These are phyloP conservation scores for Bombus polaris DNA, from an alignment of 1,140 invertebrate genomes.

Conservation along the genomic window DNA sequence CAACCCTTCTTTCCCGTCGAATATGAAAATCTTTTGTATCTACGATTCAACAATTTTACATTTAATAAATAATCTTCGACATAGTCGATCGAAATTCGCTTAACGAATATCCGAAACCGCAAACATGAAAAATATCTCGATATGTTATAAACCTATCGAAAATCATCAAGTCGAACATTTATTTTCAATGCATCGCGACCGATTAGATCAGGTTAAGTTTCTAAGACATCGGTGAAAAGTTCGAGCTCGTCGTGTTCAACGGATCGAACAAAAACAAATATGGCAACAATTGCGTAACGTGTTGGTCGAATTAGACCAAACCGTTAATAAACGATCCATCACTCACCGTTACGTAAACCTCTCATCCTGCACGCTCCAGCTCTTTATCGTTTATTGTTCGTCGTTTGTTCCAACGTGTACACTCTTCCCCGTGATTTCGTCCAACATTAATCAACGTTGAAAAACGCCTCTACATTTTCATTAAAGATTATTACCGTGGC, in stretches of 20 bases:
- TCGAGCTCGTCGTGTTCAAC: too few species aligned
- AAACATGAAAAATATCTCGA: not conserved
- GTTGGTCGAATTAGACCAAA: slow-evolving; percentile 17
- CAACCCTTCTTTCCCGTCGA: not conserved
- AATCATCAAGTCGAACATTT: not conserved
- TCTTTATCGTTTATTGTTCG: not conserved
- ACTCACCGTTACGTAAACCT: slow-evolving; percentile 9
- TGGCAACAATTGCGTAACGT: slow-evolving; percentile 5
- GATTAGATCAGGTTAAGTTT: not conserved
- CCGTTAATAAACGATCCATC: slow-evolving; percentile 34
- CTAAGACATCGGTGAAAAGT: too few species aligned
- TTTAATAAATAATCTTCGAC: not conserved
- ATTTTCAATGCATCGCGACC: not conserved
- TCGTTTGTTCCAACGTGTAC: not conserved
- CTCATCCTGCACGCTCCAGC: not conserved
- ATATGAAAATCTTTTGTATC: not conserved
- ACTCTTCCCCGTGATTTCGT: not conserved
- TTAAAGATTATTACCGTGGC: not conserved
- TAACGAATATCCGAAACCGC: not conserved
- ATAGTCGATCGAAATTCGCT: not conserved
- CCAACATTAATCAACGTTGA: slow-evolving; percentile 42
- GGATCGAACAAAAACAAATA: not conserved
- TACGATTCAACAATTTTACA: not conserved
- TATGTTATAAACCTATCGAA: too few species aligned
- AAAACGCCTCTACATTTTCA: slow-evolving; percentile 42